Base-by-base conservation (phyloP, 2,113 vertebrate species). In the Lathamus discolor region DNA sequence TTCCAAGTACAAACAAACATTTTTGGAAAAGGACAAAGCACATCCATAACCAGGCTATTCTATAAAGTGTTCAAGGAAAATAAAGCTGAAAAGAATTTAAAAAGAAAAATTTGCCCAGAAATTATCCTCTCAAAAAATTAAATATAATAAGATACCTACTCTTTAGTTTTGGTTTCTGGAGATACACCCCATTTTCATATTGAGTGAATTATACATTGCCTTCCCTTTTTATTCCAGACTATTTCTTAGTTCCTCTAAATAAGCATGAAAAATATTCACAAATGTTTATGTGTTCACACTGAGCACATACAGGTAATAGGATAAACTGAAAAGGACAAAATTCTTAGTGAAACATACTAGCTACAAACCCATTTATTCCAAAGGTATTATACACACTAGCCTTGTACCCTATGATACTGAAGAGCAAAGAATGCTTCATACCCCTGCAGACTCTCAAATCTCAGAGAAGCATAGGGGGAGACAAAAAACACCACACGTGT, bases 161-260 rank as follows among this genome's bases (percentile, higher is more conserved):
- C 35, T 54, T 78, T 22, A 37, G n/a, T 43, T 77, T 54, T 33
- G 17, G 15, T 43, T 80, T 52, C 61, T 66, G 39, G n/a, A 57
- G n/a, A 54, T 54, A 57, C 1, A 70, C 19, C 7, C 4, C 35
- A 31, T 66, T 75, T 66, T 67, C 13, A 46, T 41, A 70, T 8
- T 1, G 0, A 3, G 9, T 20, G 44, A 54, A 33, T 70, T 14
- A 8, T 0, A 75, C 6, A 23, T 3, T 61, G 55, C 13, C 69
- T 11, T 61, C 24, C 23, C 27, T 37, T 46, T 63, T 80, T 11
- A 68, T 27, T 22, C 54, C 44, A 51, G 25, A 62, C 6, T 27
- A 62, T 46, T 74, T 81, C 57, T 57, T 43, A 55, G 43, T 28
- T 52, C 17, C 37, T 83, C 55, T 43, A 48, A 63, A 33, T 33